Percentiles rank a stretch among this genome's conserved stretches.
Evolutionary conservation across 2,113 vertebrate genomes (phyloP).

Genomic region (Choloepus hoffmanni): DNA sequence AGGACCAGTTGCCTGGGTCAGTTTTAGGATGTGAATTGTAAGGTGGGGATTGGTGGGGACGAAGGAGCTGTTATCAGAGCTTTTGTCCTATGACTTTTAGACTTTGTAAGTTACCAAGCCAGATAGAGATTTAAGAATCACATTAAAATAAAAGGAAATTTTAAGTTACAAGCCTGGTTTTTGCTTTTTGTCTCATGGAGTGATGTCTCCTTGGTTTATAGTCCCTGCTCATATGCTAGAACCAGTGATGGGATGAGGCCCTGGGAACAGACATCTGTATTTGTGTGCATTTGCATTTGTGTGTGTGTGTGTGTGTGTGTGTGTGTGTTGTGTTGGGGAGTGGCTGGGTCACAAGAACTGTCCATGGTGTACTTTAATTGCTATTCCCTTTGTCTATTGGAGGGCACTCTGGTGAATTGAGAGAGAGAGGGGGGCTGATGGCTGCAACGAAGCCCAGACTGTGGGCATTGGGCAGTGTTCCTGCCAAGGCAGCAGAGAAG

Average conservation of each 20-base stretch:
- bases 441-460: neutral
- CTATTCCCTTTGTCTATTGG: neutral
- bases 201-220: conserved; percentile 34
- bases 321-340: neutral
- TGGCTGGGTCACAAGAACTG: neutral
- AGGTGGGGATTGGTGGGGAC: neutral
- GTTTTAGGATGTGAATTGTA: neutral
- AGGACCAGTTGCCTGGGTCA: neutral
- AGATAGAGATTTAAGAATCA: conserved; percentile 20
- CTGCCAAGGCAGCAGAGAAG: neutral
- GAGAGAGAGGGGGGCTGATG: neutral
- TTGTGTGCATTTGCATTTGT: neutral
- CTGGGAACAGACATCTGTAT: neutral
- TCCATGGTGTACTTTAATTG: neutral
- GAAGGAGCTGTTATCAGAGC: neutral
- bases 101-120: neutral
- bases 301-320: neutral
- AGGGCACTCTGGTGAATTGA: neutral
- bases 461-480: neutral
- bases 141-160: neutral
- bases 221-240: neutral
- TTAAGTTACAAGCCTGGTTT: conserved; percentile 10
- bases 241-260: neutral
- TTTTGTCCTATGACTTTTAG: conserved; percentile 40
- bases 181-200: conserved; percentile 44